phyloP scores from a whole-genome alignment of 2,113 vertebrate species.

The Apodemus speciosus region DNA sequence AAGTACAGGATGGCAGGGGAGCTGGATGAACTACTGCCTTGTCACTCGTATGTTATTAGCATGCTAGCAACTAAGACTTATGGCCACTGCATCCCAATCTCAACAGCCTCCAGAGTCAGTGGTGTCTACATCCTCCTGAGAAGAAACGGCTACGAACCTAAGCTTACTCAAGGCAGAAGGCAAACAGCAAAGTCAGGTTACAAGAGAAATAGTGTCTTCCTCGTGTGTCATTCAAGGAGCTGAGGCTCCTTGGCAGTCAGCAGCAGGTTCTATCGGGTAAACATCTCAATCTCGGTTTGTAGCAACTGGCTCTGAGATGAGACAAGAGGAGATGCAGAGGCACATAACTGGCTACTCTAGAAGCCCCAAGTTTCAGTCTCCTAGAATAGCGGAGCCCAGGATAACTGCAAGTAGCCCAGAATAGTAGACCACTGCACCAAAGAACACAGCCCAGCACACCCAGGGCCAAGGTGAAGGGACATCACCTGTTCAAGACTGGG shows the following conservation, averaged over 20 bases:
- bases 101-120: not conserved
- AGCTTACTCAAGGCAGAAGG: not conserved
- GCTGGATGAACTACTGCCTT: not conserved
- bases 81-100: not conserved
- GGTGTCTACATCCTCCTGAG: not conserved
- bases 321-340: not conserved
- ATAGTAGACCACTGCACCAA: not conserved
- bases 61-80: not conserved
- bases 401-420: not conserved
- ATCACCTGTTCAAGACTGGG: not conserved
- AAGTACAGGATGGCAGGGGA: not conserved
- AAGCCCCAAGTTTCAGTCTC: not conserved
- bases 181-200: not conserved
- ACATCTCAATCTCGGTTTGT: not conserved
- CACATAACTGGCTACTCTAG: not conserved
- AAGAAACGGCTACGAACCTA: conserved; percentile 11
- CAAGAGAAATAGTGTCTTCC: not conserved
- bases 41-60: not conserved
- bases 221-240: not conserved
- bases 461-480: not conserved
- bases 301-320: not conserved
- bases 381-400: not conserved
- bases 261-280: not conserved
- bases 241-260: not conserved
- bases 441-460: not conserved